Percentiles rank a stretch among this genome's conserved stretches.
Evolutionary conservation across 2,797 vertebrate genomes (phyloP).

Genomic region (Chrosomus eos): DNA sequence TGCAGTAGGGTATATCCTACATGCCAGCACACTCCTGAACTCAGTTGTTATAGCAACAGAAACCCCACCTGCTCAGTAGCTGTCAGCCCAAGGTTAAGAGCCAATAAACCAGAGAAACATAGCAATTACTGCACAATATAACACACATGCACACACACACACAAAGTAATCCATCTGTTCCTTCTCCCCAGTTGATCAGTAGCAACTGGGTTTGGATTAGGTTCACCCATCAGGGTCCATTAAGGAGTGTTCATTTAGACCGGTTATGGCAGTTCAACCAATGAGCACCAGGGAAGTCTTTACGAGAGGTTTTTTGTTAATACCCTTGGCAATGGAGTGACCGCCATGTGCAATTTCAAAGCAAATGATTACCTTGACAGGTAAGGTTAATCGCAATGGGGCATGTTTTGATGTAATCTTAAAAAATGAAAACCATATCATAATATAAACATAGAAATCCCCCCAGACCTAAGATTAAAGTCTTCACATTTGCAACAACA

Average conservation of each 20-base stretch:
- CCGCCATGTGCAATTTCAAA: not conserved
- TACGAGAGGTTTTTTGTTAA: slow-evolving; percentile 14
- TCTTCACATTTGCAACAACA: not conserved
- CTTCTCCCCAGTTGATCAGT: slow-evolving; percentile 50
- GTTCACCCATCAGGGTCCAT: slow-evolving; percentile 53
- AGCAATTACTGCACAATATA: slow-evolving; percentile 54
- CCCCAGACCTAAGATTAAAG: not conserved
- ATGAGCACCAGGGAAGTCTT: slow-evolving; percentile 33
- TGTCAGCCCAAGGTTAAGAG: slow-evolving; percentile 90
- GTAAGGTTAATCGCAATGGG: not conserved
- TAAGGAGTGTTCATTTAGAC: slow-evolving; percentile 39
- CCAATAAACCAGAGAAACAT: slow-evolving; percentile 92
- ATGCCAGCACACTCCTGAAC: slow-evolving; percentile 39
- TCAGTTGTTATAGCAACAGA: slow-evolving; percentile 86
- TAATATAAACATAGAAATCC: not conserved
- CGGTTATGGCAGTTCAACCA: slow-evolving; percentile 44
- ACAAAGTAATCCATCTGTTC: slow-evolving; percentile 64
- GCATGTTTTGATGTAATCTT: not conserved
- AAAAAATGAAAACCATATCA: not conserved
- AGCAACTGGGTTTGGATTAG: slow-evolving; percentile 51
- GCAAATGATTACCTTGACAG: slow-evolving; percentile 20
- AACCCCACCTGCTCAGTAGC: slow-evolving; percentile 75
- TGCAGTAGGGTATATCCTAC: slow-evolving; percentile 38
- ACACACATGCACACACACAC: slow-evolving; percentile 41
- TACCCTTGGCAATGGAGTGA: slow-evolving; percentile 8